Evolutionary conservation across 2,113 vertebrate species (phyloP).

Genomic region (Empidonax alnorum): DNA sequence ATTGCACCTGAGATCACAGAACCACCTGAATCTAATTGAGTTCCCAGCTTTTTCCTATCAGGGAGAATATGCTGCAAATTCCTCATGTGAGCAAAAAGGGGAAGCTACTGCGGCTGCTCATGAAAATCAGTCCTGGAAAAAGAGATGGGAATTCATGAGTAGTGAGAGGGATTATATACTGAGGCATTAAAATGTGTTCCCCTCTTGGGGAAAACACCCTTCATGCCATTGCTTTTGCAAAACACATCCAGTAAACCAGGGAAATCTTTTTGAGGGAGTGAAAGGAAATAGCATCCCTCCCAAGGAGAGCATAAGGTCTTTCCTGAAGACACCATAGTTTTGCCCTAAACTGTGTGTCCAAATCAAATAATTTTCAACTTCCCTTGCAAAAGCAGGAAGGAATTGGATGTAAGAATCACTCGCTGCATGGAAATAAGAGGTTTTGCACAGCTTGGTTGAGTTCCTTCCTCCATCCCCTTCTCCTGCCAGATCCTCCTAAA

Average conservation of each 20-base stretch:
- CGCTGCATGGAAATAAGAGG: neutral
- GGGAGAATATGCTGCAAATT: neutral
- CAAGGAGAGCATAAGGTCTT: neutral
- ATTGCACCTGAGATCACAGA: neutral
- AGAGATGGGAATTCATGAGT: neutral
- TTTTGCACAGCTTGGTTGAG: neutral
- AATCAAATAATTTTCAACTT: neutral
- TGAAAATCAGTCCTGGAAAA: neutral
- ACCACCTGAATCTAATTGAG: neutral
- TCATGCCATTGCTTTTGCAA: neutral
- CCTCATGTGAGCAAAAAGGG: neutral
- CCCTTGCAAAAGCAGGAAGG: neutral
- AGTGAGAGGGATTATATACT: neutral
- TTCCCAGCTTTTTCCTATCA: neutral
- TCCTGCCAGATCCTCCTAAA: neutral
- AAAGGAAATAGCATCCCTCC: neutral
- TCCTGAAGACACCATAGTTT: neutral
- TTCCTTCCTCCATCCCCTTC: neutral
- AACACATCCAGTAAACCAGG: neutral
- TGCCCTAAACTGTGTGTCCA: neutral
- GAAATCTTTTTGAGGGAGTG: neutral
- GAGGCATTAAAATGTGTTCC: neutral
- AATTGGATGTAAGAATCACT: neutral
- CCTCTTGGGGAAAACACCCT: neutral
- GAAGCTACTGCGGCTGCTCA: rapidly evolving